A percentile compares a stretch with the other conserved stretches of the same genome.
Conservation (phyloP, 1,140 invertebrate genomes). For the Platyscapa corneri region DNA sequence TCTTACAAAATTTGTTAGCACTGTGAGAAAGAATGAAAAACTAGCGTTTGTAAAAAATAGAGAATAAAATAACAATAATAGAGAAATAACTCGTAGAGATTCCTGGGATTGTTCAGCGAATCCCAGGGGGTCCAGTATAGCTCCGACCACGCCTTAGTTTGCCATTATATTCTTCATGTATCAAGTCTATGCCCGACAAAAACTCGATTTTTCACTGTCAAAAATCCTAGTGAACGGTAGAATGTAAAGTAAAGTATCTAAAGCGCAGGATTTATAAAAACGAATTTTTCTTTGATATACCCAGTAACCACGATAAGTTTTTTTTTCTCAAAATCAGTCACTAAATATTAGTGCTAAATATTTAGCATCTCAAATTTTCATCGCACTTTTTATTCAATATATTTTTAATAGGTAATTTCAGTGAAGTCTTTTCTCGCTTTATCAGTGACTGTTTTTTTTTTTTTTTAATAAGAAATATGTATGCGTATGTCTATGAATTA, state of each 20-base stretch:
- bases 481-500: too few relatives aligned
- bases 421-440: background rate
- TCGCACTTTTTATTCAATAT: background rate
- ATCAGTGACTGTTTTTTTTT: too few relatives aligned
- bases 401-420: background rate
- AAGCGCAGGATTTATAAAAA: background rate
- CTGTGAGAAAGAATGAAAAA: background rate
- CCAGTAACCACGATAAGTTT: slow-evolving; percentile 58
- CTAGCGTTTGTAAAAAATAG: slow-evolving; percentile 13
- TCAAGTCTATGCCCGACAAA: slow-evolving; percentile 49
- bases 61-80: background rate
- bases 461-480: too few relatives aligned
- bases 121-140: slow-evolving; percentile 34
- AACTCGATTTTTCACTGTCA: slow-evolving; percentile 60
- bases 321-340: background rate
- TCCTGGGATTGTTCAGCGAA: background rate
- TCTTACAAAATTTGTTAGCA: slow-evolving; percentile 21
- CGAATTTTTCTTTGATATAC: slow-evolving; percentile 16
- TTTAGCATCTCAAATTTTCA: background rate
- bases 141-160: slow-evolving; percentile 18
- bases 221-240: slow-evolving; percentile 17
- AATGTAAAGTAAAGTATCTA: background rate
- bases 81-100: background rate
- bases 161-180: slow-evolving; percentile 5
- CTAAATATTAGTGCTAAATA: background rate